A percentile compares a stretch with the other conserved stretches of the same genome.
Conservation (phyloP, 1,140 invertebrate species). For the Drosophila simulans region DNA sequence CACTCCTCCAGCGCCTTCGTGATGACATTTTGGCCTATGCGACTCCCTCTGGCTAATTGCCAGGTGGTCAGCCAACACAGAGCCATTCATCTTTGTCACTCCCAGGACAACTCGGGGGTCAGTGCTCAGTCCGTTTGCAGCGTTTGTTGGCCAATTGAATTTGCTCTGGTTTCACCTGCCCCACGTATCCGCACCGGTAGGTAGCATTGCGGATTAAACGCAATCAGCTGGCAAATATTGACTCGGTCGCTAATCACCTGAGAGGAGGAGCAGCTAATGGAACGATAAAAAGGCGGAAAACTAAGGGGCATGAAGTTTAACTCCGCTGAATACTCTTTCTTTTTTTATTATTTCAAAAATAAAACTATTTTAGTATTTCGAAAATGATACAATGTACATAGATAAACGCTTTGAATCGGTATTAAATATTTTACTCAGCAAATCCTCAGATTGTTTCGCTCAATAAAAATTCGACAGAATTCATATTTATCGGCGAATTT, state of each 20-base stretch:
- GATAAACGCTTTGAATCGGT: too few species aligned
- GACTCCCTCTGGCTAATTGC: conserved; percentile 58
- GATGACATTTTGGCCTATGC: conserved; percentile 61
- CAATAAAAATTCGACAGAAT: too few species aligned
- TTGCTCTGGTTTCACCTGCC: conserved; percentile 21
- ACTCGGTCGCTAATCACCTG: conserved; percentile 23
- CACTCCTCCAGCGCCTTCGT: conserved; percentile 34
- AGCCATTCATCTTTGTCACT: conserved; percentile 73
- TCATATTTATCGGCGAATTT: too few species aligned
- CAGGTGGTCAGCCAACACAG: conserved; percentile 38
- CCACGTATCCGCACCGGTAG: neutral
- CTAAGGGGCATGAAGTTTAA: neutral
- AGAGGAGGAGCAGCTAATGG: conserved; percentile 3
- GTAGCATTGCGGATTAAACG: conserved; percentile 23
- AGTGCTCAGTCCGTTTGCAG: conserved; percentile 23
- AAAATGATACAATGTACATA: too few species aligned
- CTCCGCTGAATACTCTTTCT: neutral
- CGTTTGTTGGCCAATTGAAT: conserved; percentile 43
- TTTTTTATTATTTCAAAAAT: too few species aligned
- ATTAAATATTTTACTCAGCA: too few species aligned
- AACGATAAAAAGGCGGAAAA: conserved; percentile 7
- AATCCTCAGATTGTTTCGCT: too few species aligned
- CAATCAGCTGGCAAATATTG: conserved; percentile 43
- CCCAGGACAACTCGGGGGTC: conserved; percentile 9
- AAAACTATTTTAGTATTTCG: too few species aligned